Percentiles rank a stretch among this genome's conserved stretches.
Conservation (phyloP, 1,140 invertebrate species). For the Acromyrmex echinatior region DNA sequence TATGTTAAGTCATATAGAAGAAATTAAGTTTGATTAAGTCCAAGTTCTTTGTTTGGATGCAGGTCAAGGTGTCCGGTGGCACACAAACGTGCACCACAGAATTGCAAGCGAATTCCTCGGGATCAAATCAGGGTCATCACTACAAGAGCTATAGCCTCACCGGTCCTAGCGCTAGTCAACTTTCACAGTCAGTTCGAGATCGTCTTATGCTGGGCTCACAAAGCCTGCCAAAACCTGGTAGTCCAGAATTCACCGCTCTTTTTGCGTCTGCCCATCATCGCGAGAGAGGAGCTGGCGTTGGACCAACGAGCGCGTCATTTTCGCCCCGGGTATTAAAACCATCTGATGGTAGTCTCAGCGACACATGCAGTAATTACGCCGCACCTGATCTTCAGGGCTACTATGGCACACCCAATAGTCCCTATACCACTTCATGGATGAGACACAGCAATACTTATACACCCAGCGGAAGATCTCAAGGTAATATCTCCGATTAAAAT, state of each 20-base stretch:
- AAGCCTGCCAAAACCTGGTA: constrained; percentile 92
- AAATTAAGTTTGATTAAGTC: constrained; percentile 27
- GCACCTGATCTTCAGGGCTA: constrained; percentile 87
- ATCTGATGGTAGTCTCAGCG: constrained; percentile 92
- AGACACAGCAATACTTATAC: constrained; percentile 88
- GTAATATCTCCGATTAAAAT: constrained; percentile 62
- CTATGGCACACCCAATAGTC: constrained; percentile 84
- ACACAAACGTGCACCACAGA: constrained; percentile 95
- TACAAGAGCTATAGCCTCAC: constrained; percentile 93
- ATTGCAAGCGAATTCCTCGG: constrained; percentile 86
- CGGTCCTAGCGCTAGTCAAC: constrained; percentile 92
- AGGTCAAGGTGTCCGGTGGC: constrained; percentile 94
- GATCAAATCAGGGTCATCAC: constrained; percentile 85
- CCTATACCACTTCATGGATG: constrained; percentile 88
- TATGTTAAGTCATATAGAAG: neutral
- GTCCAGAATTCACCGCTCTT: constrained; percentile 89
- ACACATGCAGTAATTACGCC: constrained; percentile 88
- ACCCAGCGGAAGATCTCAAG: constrained; percentile 85
- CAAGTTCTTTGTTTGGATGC: constrained; percentile 22
- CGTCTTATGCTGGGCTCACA: constrained; percentile 93
- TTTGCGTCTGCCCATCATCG: constrained; percentile 86
- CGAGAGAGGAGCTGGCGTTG: constrained; percentile 78
- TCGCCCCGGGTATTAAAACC: constrained; percentile 83
- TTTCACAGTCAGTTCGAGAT: constrained; percentile 94
- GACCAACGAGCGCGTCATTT: constrained; percentile 85